Evolutionary conservation across 2,797 vertebrate species (phyloP).

Genomic region (Chiroxiphia lanceolata): DNA sequence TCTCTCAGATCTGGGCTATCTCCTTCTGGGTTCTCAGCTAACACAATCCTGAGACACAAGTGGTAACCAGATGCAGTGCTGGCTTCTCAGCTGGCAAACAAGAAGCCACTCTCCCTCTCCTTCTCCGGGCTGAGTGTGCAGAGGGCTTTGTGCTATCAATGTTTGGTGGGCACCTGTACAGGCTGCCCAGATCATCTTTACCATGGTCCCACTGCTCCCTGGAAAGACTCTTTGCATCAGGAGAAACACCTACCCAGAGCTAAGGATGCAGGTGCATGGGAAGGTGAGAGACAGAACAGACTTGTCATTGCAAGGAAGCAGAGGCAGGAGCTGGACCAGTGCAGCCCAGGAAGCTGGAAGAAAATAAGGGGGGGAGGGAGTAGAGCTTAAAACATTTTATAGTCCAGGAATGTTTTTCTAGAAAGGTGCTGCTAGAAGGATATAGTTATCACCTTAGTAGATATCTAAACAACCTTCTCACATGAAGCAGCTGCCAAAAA

Average conservation of each 20-base stretch:
- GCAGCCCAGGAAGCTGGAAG: background rate
- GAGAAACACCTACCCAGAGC: background rate
- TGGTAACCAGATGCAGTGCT: background rate
- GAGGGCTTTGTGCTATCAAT: rapidly evolving
- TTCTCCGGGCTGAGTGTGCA: rapidly evolving
- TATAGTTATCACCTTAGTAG: background rate
- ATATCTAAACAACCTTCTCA: background rate
- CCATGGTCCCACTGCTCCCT: rapidly evolving
- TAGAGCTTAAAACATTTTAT: background rate
- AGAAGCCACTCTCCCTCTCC: background rate
- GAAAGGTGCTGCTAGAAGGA: background rate
- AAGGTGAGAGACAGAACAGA: background rate
- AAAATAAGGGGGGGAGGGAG: background rate
- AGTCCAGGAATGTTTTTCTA: background rate
- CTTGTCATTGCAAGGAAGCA: rapidly evolving
- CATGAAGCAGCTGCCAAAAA: background rate
- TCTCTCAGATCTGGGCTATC: background rate
- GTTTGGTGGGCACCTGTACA: background rate
- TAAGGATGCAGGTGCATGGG: rapidly evolving
- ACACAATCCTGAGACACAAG: background rate
- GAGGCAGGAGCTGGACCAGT: background rate
- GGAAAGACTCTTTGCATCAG: background rate
- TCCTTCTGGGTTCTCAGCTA: background rate
- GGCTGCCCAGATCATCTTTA: background rate
- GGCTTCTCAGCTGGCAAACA: background rate